Conservation (phyloP, 1,140 invertebrate genomes). For the Physella acuta region DNA sequence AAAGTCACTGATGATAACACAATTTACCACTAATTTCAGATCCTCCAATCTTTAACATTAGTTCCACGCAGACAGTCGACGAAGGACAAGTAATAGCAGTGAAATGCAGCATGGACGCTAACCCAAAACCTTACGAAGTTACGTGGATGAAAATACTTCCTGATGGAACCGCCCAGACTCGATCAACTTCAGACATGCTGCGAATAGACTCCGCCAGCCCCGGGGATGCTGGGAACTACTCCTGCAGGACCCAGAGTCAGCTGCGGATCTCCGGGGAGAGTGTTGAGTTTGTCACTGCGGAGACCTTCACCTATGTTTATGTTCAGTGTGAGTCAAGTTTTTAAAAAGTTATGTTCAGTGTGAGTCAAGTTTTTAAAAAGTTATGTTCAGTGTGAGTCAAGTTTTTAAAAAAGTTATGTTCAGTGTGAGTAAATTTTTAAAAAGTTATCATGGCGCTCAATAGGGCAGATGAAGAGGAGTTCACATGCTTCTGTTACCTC, state of each 20-base stretch:
- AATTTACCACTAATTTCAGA: no score
- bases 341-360: neutral
- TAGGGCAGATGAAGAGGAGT: no score
- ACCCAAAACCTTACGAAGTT: slow-evolving; percentile 34
- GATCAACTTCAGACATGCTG: neutral
- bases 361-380: neutral
- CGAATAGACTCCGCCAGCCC: neutral
- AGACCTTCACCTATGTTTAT: slow-evolving; percentile 31
- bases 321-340: slow-evolving; percentile 38
- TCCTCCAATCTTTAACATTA: slow-evolving; percentile 33
- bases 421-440: neutral
- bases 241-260: slow-evolving; percentile 65
- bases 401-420: neutral
- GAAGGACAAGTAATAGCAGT: slow-evolving; percentile 33
- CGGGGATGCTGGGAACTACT: slow-evolving; percentile 66
- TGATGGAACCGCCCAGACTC: neutral
- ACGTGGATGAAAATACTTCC: slow-evolving; percentile 32
- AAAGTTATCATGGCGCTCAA: neutral
- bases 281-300: slow-evolving; percentile 16
- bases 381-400: neutral
- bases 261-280: slow-evolving; percentile 34
- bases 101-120: slow-evolving; percentile 38
- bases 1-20: no score
- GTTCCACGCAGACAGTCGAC: slow-evolving; percentile 19
- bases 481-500: no score